Evolutionary conservation across 2,888 invertebrate species (phyloP).

Genomic region (Gisinianus flammeolus): DNA sequence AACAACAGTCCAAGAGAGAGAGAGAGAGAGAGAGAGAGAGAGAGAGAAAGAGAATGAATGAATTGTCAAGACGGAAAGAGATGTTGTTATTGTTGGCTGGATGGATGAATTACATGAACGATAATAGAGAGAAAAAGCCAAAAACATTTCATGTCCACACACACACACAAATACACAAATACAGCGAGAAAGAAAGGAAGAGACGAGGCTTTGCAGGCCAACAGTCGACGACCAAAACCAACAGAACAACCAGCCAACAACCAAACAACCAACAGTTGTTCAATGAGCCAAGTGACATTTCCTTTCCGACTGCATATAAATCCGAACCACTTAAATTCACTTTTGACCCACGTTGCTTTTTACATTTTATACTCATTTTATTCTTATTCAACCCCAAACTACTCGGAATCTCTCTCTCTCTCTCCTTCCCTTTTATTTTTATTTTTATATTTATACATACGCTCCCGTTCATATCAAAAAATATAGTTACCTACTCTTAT

Average conservation of each 20-base stretch:
- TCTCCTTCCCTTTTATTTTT: neutral
- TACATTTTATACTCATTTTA: neutral
- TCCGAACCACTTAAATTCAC: constrained; percentile 42
- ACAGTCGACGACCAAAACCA: neutral
- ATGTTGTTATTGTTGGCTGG: constrained; percentile 2
- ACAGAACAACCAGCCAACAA: neutral
- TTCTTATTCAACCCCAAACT: neutral
- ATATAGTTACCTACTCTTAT: too few relatives aligned
- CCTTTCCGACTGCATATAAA: constrained; percentile 41
- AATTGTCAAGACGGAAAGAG: constrained; percentile 12
- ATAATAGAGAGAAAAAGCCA: constrained; percentile 4
- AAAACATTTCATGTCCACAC: constrained; percentile 33
- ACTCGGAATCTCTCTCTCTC: neutral
- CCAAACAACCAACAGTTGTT: constrained; percentile 28
- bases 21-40: neutral
- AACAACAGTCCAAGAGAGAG: neutral
- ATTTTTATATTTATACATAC: too few relatives aligned
- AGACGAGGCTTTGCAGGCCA: neutral
- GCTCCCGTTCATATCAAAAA: too few relatives aligned
- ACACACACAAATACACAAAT: too few relatives aligned
- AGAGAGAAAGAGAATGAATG: neutral
- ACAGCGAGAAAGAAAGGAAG: neutral
- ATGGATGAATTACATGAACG: constrained; percentile 21
- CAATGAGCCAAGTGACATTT: constrained; percentile 45
- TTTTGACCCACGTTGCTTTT: constrained; percentile 20